Percentiles rank a stretch among this genome's conserved stretches.
Evolutionary conservation across 1,140 invertebrate species (phyloP).

Genomic region (Drosophila athabasca): DNA sequence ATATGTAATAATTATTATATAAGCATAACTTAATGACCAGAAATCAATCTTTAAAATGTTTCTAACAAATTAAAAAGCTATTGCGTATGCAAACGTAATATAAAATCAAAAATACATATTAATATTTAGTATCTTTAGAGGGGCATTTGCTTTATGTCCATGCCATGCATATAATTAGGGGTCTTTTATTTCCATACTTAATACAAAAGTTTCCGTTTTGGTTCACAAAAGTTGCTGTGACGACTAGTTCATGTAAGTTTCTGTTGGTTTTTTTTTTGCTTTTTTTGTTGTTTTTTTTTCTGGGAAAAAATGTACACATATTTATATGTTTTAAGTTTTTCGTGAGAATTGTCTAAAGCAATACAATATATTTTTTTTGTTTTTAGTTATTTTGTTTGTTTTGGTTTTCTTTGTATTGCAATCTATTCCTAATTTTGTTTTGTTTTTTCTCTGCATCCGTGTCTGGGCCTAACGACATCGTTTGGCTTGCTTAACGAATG

Average conservation of each 20-base stretch:
- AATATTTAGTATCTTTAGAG: constrained; percentile 41
- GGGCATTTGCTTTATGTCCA: constrained; percentile 49
- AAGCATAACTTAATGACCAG: constrained; percentile 54
- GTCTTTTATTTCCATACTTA: constrained; percentile 54
- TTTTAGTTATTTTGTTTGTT: constrained; percentile 10
- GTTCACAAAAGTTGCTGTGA: constrained; percentile 56
- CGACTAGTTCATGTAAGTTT: constrained; percentile 67
- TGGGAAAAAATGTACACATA: constrained; percentile 52
- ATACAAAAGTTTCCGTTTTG: constrained; percentile 58
- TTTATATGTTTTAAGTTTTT: constrained; percentile 44
- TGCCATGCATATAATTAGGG: constrained; percentile 65
- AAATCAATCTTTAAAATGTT: constrained; percentile 46
- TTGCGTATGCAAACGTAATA: constrained; percentile 31
- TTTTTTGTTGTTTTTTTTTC: constrained; percentile 32
- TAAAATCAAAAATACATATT: constrained; percentile 26
- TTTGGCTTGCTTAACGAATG: constrained; percentile 34
- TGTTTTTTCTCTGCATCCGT: background rate
- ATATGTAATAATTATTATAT: constrained; percentile 54
- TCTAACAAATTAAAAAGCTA: constrained; percentile 44
- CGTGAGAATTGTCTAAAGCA: constrained; percentile 77
- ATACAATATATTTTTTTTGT: constrained; percentile 49
- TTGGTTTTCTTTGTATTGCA: constrained; percentile 47
- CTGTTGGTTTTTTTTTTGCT: constrained; percentile 23
- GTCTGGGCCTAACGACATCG: constrained; percentile 7
- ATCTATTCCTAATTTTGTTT: constrained; percentile 53